Conservation (phyloP, 2,113 vertebrate species). For the Caloenas nicobarica region DNA sequence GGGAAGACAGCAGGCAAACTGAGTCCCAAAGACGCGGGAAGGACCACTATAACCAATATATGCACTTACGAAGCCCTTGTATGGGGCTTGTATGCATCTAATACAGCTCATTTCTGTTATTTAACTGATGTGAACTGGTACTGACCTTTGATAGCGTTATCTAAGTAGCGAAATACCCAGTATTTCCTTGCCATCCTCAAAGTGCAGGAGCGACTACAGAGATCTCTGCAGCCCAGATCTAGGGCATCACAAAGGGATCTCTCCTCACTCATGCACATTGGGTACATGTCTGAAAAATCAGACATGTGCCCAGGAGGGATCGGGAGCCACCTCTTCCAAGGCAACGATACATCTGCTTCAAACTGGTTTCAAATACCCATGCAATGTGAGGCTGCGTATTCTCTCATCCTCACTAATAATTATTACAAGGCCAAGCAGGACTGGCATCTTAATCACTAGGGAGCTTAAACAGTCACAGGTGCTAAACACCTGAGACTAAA, state of each 20-base stretch:
- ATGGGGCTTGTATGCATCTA: background rate
- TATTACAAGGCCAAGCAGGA: background rate
- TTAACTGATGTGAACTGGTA: background rate
- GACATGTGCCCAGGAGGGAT: background rate
- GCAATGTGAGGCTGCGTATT: accelerated
- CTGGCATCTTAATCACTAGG: background rate
- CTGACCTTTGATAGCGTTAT: background rate
- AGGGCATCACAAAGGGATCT: background rate
- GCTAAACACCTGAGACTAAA: constrained; percentile 31
- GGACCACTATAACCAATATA: background rate
- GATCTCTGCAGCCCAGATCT: background rate
- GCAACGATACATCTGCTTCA: background rate
- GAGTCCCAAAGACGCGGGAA: background rate
- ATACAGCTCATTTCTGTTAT: background rate
- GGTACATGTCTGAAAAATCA: background rate
- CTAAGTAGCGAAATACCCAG: background rate
- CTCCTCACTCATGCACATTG: background rate
- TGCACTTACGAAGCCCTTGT: background rate
- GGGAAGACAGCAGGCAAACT: background rate
- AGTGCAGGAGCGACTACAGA: background rate
- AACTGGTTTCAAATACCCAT: background rate
- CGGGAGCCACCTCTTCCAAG: background rate
- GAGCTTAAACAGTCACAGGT: background rate
- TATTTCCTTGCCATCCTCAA: background rate
- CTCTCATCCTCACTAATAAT: background rate